A percentile compares a stretch with the other conserved stretches of the same genome.
These are phyloP conservation scores for Melanotus villosus DNA, from an alignment of 2,888 invertebrate species.

Conservation along the genomic window DNA sequence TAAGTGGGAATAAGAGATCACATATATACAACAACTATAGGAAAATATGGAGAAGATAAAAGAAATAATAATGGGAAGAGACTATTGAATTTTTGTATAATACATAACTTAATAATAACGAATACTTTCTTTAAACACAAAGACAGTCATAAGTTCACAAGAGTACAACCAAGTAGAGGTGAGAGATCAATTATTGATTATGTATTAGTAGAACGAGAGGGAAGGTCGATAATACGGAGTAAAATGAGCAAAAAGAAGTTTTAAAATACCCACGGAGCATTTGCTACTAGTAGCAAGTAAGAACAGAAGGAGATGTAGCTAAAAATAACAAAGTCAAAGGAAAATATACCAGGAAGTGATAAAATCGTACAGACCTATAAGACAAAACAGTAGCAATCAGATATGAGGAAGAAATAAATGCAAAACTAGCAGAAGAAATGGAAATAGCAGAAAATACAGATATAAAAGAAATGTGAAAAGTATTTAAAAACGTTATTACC, in stretches of 20 bases:
- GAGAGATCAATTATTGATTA: constrained; percentile 35
- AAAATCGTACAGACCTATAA: not conserved
- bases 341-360: constrained; percentile 1
- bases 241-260: too few species aligned
- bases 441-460: not conserved
- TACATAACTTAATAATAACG: constrained; percentile 27
- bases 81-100: constrained; percentile 37
- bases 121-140: constrained; percentile 31
- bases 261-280: too few species aligned
- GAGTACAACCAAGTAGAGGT: constrained; percentile 19
- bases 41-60: constrained; percentile 35
- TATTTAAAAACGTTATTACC: not conserved
- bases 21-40: constrained; percentile 7
- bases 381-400: not conserved
- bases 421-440: not conserved
- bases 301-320: not conserved
- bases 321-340: not conserved
- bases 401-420: not conserved
- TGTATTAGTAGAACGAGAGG: constrained; percentile 21
- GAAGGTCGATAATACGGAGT: constrained; percentile 1
- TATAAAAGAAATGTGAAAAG: not conserved
- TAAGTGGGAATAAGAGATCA: constrained; percentile 30
- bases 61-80: constrained; percentile 42
- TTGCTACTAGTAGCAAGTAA: constrained; percentile 25
- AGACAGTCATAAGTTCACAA: constrained; percentile 29